Conservation (phyloP, 92 coral and sea anemone species). For the Phenganax stokvisi region DNA sequence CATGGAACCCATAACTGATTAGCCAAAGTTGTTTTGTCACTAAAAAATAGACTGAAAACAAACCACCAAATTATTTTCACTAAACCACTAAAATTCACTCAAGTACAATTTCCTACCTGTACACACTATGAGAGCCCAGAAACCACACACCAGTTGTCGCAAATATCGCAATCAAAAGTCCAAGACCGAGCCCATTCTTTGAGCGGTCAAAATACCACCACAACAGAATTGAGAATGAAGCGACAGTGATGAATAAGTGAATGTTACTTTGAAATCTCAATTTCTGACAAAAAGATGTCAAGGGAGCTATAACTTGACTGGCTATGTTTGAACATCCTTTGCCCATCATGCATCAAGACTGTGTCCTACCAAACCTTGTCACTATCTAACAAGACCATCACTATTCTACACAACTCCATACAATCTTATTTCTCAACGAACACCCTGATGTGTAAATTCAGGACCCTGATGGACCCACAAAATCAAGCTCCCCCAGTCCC, state of each 20-base stretch:
- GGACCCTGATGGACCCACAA: too few species aligned
- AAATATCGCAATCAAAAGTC: slow-evolving; percentile 66
- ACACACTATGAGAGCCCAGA: slow-evolving; percentile 68
- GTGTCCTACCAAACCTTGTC: too few species aligned
- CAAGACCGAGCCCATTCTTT: slow-evolving; percentile 84
- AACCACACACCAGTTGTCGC: slow-evolving; percentile 60
- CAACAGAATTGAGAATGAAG: slow-evolving; percentile 61
- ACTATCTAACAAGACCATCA: too few species aligned
- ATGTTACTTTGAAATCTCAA: slow-evolving; percentile 74
- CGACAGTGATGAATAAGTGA: slow-evolving; percentile 72
- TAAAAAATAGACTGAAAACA: slow-evolving; percentile 18
- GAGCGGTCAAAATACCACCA: slow-evolving; percentile 99
- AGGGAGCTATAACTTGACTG: slow-evolving; percentile 35
- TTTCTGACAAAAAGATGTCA: slow-evolving; percentile 62
- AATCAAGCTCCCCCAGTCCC: too few species aligned
- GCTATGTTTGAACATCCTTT: too few species aligned
- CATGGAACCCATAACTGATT: slow-evolving; percentile 70
- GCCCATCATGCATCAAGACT: too few species aligned
- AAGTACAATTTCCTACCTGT: slow-evolving; percentile 47
- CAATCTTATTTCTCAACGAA: too few species aligned
- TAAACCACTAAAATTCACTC: not conserved
- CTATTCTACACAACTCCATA: too few species aligned
- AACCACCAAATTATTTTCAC: not conserved
- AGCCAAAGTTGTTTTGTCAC: slow-evolving; percentile 23
- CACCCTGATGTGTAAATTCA: too few species aligned